Conservation (phyloP, 2,797 vertebrate genomes). For the Mallotus villosus region DNA sequence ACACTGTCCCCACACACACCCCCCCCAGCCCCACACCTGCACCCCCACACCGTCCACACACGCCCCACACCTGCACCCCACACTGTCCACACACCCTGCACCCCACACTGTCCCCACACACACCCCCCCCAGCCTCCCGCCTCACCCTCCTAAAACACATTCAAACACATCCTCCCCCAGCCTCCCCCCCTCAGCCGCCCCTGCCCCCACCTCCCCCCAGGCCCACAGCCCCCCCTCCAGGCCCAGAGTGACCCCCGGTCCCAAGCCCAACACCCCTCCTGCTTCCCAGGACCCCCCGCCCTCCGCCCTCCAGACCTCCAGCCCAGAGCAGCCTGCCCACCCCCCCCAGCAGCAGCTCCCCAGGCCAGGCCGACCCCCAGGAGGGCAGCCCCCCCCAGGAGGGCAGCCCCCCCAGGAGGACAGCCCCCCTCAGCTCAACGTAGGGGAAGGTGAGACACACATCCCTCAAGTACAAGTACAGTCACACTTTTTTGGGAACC, state of each 20-base stretch:
- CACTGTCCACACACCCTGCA: too few relatives aligned
- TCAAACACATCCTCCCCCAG: not conserved
- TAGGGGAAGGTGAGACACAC: conserved; percentile 56
- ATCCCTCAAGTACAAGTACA: too few relatives aligned
- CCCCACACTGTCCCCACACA: too few relatives aligned
- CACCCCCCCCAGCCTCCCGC: not conserved
- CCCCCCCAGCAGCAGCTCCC: conserved; percentile 12
- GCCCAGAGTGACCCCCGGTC: not conserved
- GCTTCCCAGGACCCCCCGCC: not conserved
- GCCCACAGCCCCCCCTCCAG: not conserved
- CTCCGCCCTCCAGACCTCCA: not conserved
- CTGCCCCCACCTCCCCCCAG: conserved; percentile 12
- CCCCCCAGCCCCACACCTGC: too few relatives aligned
- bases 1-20: too few relatives aligned
- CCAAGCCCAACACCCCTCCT: conserved; percentile 1
- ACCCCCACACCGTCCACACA: too few relatives aligned
- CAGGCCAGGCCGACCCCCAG: conserved; percentile 34
- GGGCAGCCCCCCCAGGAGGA: conserved; percentile 20
- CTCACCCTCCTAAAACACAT: not conserved
- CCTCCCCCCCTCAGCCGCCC: not conserved
- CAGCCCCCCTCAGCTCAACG: conserved; percentile 62
- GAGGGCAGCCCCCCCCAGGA: conserved; percentile 46
- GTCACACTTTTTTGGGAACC: too few relatives aligned
- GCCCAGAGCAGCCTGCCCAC: not conserved
- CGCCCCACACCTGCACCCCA: too few relatives aligned